Percentiles rank a stretch among this genome's conserved stretches.
Conservation (phyloP, 2,888 invertebrate species). For the Bombyx huttoni region DNA sequence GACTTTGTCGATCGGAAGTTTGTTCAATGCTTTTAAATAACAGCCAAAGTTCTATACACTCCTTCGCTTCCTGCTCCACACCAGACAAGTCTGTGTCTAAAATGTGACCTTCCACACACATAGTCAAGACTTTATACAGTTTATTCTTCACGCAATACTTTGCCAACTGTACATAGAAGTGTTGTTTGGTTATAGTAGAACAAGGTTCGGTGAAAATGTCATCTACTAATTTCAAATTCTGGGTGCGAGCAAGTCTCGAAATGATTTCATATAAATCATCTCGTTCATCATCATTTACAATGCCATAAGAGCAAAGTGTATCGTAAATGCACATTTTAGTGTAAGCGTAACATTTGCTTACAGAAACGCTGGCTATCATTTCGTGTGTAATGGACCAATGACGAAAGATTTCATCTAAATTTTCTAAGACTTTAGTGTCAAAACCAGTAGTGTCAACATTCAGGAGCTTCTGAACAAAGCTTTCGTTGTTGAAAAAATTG, state of each 20-base stretch:
- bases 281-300: constrained; percentile 74
- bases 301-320: constrained; percentile 74
- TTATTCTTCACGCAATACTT: constrained; percentile 68
- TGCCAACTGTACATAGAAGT: constrained; percentile 67
- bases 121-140: constrained; percentile 63
- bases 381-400: constrained; percentile 69
- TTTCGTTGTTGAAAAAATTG: constrained; percentile 56
- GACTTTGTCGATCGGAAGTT: constrained; percentile 57
- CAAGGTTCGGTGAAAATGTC: constrained; percentile 68
- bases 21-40: constrained; percentile 68
- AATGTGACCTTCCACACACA: constrained; percentile 61
- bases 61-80: constrained; percentile 54
- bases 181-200: constrained; percentile 53
- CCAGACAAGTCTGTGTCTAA: constrained; percentile 47
- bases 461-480: constrained; percentile 49
- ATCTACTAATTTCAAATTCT: constrained; percentile 65
- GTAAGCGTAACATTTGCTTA: constrained; percentile 57
- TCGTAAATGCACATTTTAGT: constrained; percentile 73
- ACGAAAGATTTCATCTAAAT: constrained; percentile 63
- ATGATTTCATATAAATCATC: constrained; percentile 70
- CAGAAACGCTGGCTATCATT: constrained; percentile 70
- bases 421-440: constrained; percentile 40
- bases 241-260: constrained; percentile 72
- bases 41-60: constrained; percentile 67
- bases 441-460: constrained; percentile 58